phyloP scores from a whole-genome alignment of 2,113 vertebrate species.

The Trichechus manatus region DNA sequence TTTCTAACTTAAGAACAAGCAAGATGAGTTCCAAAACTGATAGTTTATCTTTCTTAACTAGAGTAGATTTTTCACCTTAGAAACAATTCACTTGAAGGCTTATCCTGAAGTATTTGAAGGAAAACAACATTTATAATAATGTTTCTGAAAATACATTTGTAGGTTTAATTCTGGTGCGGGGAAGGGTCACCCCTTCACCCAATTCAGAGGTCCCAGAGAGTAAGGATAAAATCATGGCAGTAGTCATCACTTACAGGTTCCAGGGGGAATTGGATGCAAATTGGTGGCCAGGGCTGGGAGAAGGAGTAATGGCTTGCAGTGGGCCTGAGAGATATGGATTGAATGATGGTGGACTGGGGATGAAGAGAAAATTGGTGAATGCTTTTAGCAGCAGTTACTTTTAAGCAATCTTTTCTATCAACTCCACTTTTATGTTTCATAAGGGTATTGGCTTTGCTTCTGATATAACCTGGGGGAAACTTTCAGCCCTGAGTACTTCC shows the following conservation, averaged over 20 bases:
- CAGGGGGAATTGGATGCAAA: not conserved
- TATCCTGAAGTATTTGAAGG: not conserved
- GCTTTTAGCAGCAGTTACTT: not conserved
- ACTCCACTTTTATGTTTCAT: not conserved
- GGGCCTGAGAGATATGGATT: not conserved
- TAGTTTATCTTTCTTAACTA: not conserved
- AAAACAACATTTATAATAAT: not conserved
- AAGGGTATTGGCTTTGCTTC: not conserved
- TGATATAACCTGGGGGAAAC: not conserved
- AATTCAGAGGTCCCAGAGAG: not conserved
- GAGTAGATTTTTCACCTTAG: slow-evolving; percentile 9
- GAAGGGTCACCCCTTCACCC: not conserved
- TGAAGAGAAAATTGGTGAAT: not conserved
- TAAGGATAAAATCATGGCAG: not conserved
- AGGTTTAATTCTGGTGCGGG: not conserved
- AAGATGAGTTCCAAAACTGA: slow-evolving; percentile 52
- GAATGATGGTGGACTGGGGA: not conserved
- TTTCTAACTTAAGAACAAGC: slow-evolving; percentile 56
- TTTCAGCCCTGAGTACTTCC: not conserved
- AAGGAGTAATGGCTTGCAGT: too few species aligned
- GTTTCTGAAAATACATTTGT: not conserved
- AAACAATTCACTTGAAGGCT: not conserved
- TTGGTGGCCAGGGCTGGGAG: not conserved
- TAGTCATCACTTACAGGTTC: not conserved
- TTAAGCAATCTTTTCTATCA: not conserved